These are phyloP conservation scores for Mustela lutreola DNA, from an alignment of 2,113 vertebrate species.

Conservation along the genomic window DNA sequence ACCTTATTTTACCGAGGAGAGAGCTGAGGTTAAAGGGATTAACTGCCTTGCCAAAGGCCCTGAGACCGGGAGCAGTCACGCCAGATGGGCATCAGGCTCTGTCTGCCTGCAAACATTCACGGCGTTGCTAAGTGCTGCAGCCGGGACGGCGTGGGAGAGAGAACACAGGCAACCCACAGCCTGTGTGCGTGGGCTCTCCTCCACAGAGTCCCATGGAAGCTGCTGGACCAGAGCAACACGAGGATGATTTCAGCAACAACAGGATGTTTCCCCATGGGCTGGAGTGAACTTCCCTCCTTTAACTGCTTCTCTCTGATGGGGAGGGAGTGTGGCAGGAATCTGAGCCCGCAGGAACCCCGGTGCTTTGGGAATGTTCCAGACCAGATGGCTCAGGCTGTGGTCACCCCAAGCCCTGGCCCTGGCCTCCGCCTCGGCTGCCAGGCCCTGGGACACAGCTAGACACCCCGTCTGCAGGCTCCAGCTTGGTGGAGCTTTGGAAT, in stretches of 20 bases:
- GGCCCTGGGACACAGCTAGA: conserved; percentile 62
- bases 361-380: background rate
- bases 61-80: rapidly evolving
- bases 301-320: background rate
- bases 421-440: conserved; percentile 68
- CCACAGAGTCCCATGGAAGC: conserved; percentile 24
- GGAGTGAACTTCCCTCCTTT: background rate
- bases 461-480: background rate
- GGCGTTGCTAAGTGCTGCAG: background rate
- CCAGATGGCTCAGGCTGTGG: conserved; percentile 76
- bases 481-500: background rate
- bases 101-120: background rate
- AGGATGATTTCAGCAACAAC: background rate
- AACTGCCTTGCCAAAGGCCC: background rate
- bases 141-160: rapidly evolving
- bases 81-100: rapidly evolving
- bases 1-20: background rate
- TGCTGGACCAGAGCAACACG: background rate
- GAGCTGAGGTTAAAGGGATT: background rate
- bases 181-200: background rate
- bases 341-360: background rate
- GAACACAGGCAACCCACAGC: rapidly evolving
- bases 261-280: rapidly evolving
- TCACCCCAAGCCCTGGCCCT: conserved; percentile 61
- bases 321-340: too few relatives aligned